These are phyloP conservation scores for Panthera leo DNA, from an alignment of 2,113 vertebrate species.

Conservation along the genomic window DNA sequence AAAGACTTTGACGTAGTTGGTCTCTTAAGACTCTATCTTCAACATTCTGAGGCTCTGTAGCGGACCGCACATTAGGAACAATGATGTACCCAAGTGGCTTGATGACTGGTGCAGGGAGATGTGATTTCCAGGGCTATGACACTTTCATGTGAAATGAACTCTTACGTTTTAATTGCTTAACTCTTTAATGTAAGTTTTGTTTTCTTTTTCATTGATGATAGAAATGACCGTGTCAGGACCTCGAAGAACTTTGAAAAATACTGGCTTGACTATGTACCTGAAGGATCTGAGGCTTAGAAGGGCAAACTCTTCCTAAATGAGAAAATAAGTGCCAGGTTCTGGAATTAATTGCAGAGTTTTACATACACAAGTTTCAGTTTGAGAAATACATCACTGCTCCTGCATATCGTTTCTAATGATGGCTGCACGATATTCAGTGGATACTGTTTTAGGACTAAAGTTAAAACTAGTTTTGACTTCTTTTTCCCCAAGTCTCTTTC, in stretches of 20 bases:
- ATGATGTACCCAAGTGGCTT: neutral
- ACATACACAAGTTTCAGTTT: neutral
- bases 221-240: neutral
- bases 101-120: neutral
- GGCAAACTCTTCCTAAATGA: neutral
- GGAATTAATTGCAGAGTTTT: neutral
- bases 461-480: slow-evolving; percentile 3
- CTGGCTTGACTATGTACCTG: neutral
- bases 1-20: neutral
- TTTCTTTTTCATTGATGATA: neutral
- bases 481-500: neutral
- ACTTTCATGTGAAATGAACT: neutral
- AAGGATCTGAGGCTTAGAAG: neutral
- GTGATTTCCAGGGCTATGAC: neutral
- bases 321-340: neutral
- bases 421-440: neutral
- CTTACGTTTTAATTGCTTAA: neutral
- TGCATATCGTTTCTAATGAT: neutral
- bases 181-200: neutral
- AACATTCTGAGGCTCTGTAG: neutral
- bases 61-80: neutral
- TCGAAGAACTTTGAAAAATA: slow-evolving; percentile 19
- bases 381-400: neutral
- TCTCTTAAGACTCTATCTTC: neutral
- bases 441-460: neutral